Evolutionary conservation across 2,113 vertebrate species (phyloP).

Genomic region (Alligator mississippiensis): DNA sequence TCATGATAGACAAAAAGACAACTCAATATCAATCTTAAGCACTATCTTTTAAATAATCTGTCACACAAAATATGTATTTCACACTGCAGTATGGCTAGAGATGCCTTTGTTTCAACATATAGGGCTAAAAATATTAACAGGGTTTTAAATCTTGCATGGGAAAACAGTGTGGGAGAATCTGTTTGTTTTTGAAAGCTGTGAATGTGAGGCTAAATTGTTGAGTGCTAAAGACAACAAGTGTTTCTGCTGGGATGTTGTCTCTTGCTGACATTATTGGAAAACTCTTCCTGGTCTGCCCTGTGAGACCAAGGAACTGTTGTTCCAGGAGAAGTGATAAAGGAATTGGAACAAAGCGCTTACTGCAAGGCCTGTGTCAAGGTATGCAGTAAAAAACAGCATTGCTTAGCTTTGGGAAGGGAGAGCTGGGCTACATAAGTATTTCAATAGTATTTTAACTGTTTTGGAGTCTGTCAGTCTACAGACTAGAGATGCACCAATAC

Average conservation of each 20-base stretch:
- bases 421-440: too few relatives aligned
- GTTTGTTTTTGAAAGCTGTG: background rate
- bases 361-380: background rate
- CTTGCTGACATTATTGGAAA: background rate
- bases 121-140: background rate
- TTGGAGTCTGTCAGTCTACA: too few relatives aligned
- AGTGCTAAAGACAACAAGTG: background rate
- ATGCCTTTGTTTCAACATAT: background rate
- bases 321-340: background rate
- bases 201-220: background rate
- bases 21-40: background rate
- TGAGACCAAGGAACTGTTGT: background rate
- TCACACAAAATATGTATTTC: background rate
- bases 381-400: too few relatives aligned
- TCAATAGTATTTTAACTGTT: too few relatives aligned
- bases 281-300: background rate
- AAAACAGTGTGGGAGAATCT: background rate
- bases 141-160: background rate
- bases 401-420: too few relatives aligned
- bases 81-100: background rate
- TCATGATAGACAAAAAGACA: background rate
- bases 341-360: background rate
- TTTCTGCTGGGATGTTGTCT: background rate
- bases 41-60: too few relatives aligned
- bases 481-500: too few relatives aligned